Evolutionary conservation across 2,113 vertebrate genomes (phyloP).

Genomic region (Spermophilus dauricus): DNA sequence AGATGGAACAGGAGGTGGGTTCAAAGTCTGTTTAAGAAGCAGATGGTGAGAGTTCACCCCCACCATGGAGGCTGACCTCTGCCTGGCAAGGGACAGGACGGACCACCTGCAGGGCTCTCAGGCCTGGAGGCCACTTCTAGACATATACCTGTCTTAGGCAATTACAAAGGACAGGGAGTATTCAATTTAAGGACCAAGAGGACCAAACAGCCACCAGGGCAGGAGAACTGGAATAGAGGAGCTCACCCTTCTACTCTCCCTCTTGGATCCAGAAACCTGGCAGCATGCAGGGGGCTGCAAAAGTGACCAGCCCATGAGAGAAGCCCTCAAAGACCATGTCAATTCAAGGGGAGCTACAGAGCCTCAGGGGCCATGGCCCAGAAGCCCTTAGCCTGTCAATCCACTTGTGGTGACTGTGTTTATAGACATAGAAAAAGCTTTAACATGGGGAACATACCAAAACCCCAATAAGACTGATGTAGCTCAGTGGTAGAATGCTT

Average conservation of each 20-base stretch:
- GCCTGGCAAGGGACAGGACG: too few species aligned
- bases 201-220: too few species aligned
- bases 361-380: too few species aligned
- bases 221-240: background rate
- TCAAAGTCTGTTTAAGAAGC: too few species aligned
- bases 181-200: background rate
- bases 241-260: background rate
- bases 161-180: background rate
- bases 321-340: too few species aligned
- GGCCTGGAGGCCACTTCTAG: background rate
- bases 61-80: background rate
- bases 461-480: too few species aligned
- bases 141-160: background rate
- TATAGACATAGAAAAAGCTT: background rate
- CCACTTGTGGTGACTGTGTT: too few species aligned
- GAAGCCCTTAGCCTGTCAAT: too few species aligned
- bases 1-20: background rate
- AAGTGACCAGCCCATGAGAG: too few species aligned
- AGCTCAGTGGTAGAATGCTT: too few species aligned
- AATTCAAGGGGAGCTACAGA: too few species aligned
- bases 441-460: background rate
- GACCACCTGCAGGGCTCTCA: background rate
- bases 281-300: too few species aligned
- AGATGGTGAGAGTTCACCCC: rapidly evolving
- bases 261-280: background rate